Conservation (phyloP, 2,797 vertebrate genomes). For the Chaenodraco wilsoni region DNA sequence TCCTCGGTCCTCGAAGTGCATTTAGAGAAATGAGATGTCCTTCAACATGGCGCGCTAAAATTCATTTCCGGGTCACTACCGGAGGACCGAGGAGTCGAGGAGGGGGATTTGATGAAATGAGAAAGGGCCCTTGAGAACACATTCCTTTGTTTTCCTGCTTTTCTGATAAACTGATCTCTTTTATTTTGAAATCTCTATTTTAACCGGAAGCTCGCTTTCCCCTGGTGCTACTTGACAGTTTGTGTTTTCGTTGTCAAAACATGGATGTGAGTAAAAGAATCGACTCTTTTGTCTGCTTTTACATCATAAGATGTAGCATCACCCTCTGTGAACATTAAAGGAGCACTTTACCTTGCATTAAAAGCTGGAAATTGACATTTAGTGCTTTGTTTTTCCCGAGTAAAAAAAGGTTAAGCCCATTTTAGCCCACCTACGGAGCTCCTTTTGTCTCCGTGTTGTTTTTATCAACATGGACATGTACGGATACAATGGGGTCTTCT, state of each 20-base stretch:
- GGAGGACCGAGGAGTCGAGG: no score
- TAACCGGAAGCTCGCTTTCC: not conserved
- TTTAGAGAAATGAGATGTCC: no score
- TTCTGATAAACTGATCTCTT: not conserved
- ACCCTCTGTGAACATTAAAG: not conserved
- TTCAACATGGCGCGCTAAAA: no score
- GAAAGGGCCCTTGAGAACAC: no score
- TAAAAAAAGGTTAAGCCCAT: not conserved
- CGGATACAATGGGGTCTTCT: conserved; percentile 48
- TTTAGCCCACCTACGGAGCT: not conserved
- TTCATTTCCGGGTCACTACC: no score
- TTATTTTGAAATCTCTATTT: conserved; percentile 21
- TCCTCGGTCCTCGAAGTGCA: no score
- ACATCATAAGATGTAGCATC: not conserved
- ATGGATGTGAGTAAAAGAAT: conserved; percentile 43
- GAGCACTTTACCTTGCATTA: not conserved
- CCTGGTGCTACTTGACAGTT: fast-evolving
- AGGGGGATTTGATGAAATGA: no score
- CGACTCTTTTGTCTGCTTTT: conserved; percentile 8
- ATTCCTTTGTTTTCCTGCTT: not conserved
- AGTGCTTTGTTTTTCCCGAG: not conserved
- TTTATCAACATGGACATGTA: conserved; percentile 65
- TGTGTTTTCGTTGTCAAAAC: conserved; percentile 50
- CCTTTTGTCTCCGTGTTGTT: conserved; percentile 50
- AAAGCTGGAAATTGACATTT: not conserved